Base-by-base conservation (phyloP, 2,113 vertebrate species). In the Eleginops maclovinus region DNA sequence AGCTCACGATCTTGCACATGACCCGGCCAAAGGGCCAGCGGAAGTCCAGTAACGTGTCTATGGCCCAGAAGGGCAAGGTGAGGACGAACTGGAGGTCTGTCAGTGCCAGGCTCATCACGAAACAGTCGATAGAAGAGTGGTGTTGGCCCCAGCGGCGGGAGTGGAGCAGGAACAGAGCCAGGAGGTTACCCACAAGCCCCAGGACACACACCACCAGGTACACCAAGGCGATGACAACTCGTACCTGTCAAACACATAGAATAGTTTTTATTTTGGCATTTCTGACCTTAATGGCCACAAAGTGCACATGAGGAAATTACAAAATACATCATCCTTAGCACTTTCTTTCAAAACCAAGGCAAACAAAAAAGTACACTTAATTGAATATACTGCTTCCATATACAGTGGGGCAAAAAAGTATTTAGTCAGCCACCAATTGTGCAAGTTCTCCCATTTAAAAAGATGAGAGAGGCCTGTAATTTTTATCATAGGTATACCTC, bases 1-100 rank as follows among this genome's bases (percentile, higher is more conserved):
- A 94, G 87, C 94, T 93, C 75, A 96, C 92, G 0, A 96, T 91
- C 89, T 96, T 96, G 64, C 95, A 96, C 95, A 96, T 95, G 72
- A 93, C 61, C n/a, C 89, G 64, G 14, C 95, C 95, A 4, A 96
- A 96, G 6, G 95, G 95, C 95, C 95, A 96, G 31, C 94, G 94
- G 88, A 95, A 95, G 83, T 95, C 95, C 87, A 96, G 79, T 54
- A 89, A 82, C 0, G 94, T 95, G 90, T 96, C 95, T 84, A 93
- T 93, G 0, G 95, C 95, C 95, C 95, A 96, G 87, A 96, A 96
- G 1, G 95, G 95, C 75, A 96, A 72, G 1, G 94, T 96, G 60
- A 95, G 90, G 4, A 95, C 94, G 1, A 96, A 96, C 85, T 96
- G 95, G 70, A 96, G 92, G 85, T 96, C 95, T 0, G 95, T 96